Percentiles rank a stretch among this genome's conserved stretches.
These are phyloP conservation scores for Plebejus melissa DNA, from an alignment of 2,888 invertebrate species.

Conservation along the genomic window DNA sequence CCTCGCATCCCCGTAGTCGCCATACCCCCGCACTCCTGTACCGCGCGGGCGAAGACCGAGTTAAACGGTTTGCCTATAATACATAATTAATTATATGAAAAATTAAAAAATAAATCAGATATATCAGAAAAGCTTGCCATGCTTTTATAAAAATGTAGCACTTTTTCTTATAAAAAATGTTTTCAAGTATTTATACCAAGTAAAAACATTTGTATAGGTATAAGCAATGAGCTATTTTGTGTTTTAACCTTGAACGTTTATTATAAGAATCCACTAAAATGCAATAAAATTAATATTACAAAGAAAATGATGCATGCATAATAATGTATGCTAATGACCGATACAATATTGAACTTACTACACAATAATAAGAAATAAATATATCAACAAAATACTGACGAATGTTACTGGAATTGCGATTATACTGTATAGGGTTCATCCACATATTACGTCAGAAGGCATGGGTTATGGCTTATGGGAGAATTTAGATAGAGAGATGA, in stretches of 20 bases:
- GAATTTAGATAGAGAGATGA: no score
- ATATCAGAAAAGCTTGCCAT: conserved; percentile 6
- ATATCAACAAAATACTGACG: neutral
- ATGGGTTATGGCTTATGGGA: neutral
- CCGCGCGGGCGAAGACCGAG: no score
- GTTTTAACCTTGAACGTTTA: neutral
- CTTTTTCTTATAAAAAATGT: neutral
- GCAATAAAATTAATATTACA: neutral
- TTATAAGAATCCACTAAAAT: neutral
- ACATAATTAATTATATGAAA: neutral
- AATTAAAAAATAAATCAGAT: neutral
- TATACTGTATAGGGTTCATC: neutral
- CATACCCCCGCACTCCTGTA: no score
- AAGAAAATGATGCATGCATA: neutral
- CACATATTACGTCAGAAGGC: neutral
- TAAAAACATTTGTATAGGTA: neutral
- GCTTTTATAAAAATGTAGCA: neutral
- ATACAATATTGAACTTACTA: neutral
- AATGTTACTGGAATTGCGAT: neutral
- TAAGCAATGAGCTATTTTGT: neutral
- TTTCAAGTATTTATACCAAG: neutral
- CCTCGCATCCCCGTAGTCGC: no score
- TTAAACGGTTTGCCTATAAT: no score
- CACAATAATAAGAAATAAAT: neutral
- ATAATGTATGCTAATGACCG: neutral